Base-by-base conservation (phyloP, 2,113 vertebrate species). In the Cisticola juncidis region DNA sequence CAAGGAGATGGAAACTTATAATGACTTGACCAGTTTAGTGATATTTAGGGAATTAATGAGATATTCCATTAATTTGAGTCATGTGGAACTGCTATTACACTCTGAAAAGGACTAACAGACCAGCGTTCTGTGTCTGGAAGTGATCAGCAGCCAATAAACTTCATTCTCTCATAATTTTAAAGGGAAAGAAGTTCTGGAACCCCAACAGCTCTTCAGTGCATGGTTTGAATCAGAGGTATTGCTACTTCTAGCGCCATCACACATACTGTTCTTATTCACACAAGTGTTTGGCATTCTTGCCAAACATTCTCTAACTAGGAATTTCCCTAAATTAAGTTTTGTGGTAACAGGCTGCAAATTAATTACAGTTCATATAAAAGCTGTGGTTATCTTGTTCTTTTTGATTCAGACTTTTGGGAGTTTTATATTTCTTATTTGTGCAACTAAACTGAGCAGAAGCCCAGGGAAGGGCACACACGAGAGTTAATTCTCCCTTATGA, bases 141-240 rank as follows among this genome's bases (percentile, higher is more conserved):
- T 25, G 69, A 97, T 96, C 94, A 94, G 68, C 76, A 90, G 85
- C 60, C 74, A 90, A 66, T 92, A 95, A 96, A 90, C 82, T 94
- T 64, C 80, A 88, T 94, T 96, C 86, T 50, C 82, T 81, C 45
- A 65, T 45, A 84, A 80, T 94, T 95, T 90, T 78, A 81, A 93
- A 94, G 82, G 36, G 40, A 61, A 96, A 94, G 79, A 94, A 95
- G 48, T 90, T 74, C 73, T 95, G 48, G 85, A 94, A 88, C 79
- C 94, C 93, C 93, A 95, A 85, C 81, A 95, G 64, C 51, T 90
- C 61, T 78, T 74, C 64, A 68, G 50, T 83, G 85, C 23, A 90
- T 90, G 93, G 88, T 93, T 96, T 95, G 88, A 97, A 95, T 94
- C 85, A 96, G 85, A 93, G 93, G 81, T 86, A 88, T 45, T 88